These are phyloP conservation scores for Protaetia brevitarsis DNA, from an alignment of 1,140 invertebrate species.

Conservation along the genomic window DNA sequence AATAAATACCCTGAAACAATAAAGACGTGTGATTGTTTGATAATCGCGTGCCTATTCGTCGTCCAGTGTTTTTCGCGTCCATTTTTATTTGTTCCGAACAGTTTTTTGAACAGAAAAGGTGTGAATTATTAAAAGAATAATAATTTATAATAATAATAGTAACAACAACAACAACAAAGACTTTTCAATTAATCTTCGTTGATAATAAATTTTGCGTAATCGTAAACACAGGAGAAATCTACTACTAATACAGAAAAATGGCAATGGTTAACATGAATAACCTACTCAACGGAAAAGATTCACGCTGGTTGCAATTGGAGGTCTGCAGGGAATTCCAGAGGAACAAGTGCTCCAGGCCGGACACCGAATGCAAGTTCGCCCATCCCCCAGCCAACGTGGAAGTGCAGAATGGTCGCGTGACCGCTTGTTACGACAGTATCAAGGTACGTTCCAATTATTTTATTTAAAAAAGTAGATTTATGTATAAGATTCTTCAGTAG, in stretches of 20 bases:
- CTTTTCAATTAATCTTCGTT: no score
- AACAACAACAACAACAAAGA: no score
- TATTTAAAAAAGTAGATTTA: neutral
- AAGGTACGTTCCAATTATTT: constrained; percentile 75
- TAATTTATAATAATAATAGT: no score
- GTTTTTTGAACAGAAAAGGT: no score
- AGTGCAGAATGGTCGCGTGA: constrained; percentile 99
- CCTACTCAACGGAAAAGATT: constrained; percentile 97
- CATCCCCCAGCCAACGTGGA: constrained; percentile 99
- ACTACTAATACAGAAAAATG: no score
- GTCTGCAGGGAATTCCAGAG: constrained; percentile 99
- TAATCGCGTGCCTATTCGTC: constrained; percentile 16
- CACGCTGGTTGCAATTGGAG: constrained; percentile 98
- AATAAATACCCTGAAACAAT: neutral
- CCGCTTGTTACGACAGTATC: constrained; percentile 99
- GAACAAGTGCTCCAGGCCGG: constrained; percentile 97
- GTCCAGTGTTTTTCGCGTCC: constrained; percentile 36
- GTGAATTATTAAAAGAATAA: neutral
- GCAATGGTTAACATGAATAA: constrained; percentile 97
- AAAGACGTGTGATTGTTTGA: constrained; percentile 21
- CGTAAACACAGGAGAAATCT: no score
- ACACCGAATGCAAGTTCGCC: constrained; percentile 99
- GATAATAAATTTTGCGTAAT: no score
- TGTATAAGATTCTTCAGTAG: no score
- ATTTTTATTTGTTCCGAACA: constrained; percentile 22